These are phyloP conservation scores for Oeneis ivallda DNA, from an alignment of 2,888 invertebrate species.

Conservation along the genomic window DNA sequence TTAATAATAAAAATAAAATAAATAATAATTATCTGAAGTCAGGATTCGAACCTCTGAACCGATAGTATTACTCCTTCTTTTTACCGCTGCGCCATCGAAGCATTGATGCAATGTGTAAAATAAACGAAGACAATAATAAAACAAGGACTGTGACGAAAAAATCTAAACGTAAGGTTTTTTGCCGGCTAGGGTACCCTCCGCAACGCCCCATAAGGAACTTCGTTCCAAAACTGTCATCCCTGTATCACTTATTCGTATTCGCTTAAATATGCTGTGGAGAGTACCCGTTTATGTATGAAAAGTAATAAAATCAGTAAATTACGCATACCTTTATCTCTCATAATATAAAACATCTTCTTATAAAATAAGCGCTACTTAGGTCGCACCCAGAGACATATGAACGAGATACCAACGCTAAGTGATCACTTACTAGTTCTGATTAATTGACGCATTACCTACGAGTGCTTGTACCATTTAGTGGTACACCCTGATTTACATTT, in stretches of 20 bases:
- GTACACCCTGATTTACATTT: slow-evolving; percentile 26
- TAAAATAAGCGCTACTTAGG: slow-evolving; percentile 43
- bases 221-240: neutral
- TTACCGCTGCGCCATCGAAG: no score
- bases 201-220: no score
- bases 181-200: no score
- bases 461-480: slow-evolving; percentile 25
- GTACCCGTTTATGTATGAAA: neutral
- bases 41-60: no score
- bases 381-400: slow-evolving; percentile 38
- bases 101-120: no score
- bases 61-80: no score
- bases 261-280: neutral
- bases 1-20: no score
- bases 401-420: slow-evolving; percentile 42
- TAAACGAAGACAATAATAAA: no score
- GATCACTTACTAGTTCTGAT: slow-evolving; percentile 44
- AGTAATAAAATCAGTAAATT: slow-evolving; percentile 3
- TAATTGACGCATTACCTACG: slow-evolving; percentile 39
- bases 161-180: no score
- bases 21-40: no score
- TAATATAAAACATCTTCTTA: slow-evolving; percentile 31
- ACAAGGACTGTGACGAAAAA: no score
- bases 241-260: neutral
- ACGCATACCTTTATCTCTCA: slow-evolving; percentile 19